A percentile compares a stretch with the other conserved stretches of the same genome.
Conservation (phyloP, 2,888 invertebrate genomes). For the Agriopis marginaria region DNA sequence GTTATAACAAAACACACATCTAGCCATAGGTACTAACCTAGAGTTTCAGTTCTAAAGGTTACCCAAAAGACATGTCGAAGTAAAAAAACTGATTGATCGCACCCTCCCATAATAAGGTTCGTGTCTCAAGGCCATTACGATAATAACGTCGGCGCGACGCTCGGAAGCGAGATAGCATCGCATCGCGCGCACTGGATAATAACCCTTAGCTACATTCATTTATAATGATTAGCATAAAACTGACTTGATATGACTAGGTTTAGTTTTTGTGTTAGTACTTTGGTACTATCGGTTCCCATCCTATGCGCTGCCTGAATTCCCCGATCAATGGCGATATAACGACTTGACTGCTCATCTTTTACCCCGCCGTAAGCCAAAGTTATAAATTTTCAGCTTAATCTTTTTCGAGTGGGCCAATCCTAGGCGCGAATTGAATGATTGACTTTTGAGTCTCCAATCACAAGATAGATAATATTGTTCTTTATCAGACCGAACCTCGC, state of each 20-base stretch:
- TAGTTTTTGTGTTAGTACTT: constrained; percentile 29
- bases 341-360: no score
- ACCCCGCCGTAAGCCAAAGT: no score
- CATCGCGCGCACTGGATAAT: constrained; percentile 83
- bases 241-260: constrained; percentile 61
- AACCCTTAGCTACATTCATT: constrained; percentile 78
- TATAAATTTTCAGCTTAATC: no score
- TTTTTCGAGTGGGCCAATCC: no score
- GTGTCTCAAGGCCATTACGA: constrained; percentile 80
- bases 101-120: constrained; percentile 73
- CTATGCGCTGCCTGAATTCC: no score
- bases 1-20: not conserved
- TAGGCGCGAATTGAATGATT: no score
- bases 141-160: constrained; percentile 79
- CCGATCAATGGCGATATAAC: no score
- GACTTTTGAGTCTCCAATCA: no score
- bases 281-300: no score
- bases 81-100: constrained; percentile 73
- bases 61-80: constrained; percentile 64
- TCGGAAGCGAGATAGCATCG: constrained; percentile 80
- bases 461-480: no score
- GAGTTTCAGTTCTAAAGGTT: constrained; percentile 24
- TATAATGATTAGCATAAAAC: constrained; percentile 77
- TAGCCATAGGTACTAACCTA: constrained; percentile 1
- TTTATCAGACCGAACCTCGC: no score